A percentile compares a stretch with the other conserved stretches of the same genome.
phyloP scores from a whole-genome alignment of 2,888 invertebrate species.

The Syrista parreyssii region DNA sequence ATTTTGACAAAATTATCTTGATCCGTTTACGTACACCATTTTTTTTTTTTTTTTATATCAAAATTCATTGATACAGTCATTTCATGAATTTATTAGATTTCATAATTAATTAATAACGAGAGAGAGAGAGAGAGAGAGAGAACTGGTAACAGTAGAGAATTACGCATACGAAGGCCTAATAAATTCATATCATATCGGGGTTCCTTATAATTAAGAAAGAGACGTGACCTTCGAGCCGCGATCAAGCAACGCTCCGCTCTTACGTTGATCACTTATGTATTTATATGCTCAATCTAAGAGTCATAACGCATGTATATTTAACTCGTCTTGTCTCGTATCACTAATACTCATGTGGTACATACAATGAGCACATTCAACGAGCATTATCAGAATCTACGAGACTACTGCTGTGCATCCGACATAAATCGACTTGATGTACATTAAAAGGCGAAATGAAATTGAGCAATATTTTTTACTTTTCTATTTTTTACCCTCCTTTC shows the following conservation, averaged over 20 bases:
- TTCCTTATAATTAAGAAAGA: constrained; percentile 37
- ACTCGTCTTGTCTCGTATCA: neutral
- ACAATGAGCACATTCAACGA: constrained; percentile 44
- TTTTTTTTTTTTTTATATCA: neutral
- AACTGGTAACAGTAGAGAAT: neutral
- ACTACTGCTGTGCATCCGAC: neutral
- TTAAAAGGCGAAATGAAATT: neutral
- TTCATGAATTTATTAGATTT: neutral
- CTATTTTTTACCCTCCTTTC: neutral
- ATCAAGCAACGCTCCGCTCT: constrained; percentile 15
- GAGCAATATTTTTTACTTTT: neutral
- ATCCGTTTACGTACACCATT: neutral
- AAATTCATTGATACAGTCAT: neutral
- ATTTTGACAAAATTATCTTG: neutral
- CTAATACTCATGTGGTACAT: constrained; percentile 7
- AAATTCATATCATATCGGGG: constrained; percentile 2
- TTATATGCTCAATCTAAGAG: neutral
- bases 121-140: neutral
- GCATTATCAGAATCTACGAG: constrained; percentile 5
- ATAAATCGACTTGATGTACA: neutral
- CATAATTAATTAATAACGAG: neutral
- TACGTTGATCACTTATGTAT: neutral
- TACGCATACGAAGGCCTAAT: neutral
- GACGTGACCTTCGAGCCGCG: constrained; percentile 41
- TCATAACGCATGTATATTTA: neutral